A percentile compares a stretch with the other conserved stretches of the same genome.
Conservation (phyloP, 2,113 vertebrate species). For the Syngnathoides biaculeatus region DNA sequence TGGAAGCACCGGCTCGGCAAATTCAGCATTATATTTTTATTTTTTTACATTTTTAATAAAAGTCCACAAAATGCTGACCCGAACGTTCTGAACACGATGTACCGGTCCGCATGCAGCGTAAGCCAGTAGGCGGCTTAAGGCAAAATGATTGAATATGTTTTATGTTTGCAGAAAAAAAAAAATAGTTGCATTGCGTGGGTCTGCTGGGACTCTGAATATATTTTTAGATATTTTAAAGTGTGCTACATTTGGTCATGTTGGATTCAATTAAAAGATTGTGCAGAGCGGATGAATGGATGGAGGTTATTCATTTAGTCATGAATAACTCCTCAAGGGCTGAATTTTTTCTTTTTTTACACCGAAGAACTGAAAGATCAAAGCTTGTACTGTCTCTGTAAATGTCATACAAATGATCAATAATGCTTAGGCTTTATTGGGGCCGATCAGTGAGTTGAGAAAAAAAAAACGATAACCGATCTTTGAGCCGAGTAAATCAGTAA, state of each 20-base stretch:
- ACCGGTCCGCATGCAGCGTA: slow-evolving; percentile 44
- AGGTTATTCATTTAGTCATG: neutral
- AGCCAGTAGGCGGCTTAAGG: slow-evolving; percentile 51
- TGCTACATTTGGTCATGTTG: slow-evolving; percentile 9
- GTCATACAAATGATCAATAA: neutral
- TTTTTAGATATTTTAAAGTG: neutral
- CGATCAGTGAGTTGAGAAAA: no score
- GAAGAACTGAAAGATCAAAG: neutral
- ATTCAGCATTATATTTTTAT: slow-evolving; percentile 36
- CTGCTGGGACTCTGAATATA: neutral
- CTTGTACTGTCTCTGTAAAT: neutral
- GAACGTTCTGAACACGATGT: slow-evolving; percentile 36
- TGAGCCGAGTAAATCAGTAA: no score
- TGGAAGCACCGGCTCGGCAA: slow-evolving; percentile 47
- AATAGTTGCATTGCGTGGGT: slow-evolving; percentile 29
- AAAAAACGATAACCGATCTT: no score
- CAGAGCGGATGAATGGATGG: neutral
- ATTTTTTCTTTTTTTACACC: neutral
- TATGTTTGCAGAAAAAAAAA: slow-evolving; percentile 30
- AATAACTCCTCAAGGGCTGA: neutral
- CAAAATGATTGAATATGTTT: slow-evolving; percentile 56
- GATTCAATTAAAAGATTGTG: slow-evolving; percentile 2
- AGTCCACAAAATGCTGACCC: slow-evolving; percentile 49
- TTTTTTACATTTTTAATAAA: neutral
- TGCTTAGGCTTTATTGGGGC: no score